These are phyloP conservation scores for Ylistrum balloti DNA, from an alignment of 1,140 invertebrate genomes.

Conservation along the genomic window DNA sequence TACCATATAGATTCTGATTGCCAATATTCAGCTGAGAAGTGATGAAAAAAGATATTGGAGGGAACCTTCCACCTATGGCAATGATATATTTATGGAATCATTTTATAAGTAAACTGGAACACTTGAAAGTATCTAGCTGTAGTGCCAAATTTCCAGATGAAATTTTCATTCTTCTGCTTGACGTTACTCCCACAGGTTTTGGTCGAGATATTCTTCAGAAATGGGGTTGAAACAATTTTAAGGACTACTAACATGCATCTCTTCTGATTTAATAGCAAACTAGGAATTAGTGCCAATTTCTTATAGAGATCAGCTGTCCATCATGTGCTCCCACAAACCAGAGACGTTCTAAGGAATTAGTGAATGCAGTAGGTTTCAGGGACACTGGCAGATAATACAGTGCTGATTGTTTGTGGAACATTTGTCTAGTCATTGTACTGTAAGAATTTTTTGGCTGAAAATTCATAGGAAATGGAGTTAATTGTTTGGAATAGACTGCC, in stretches of 20 bases:
- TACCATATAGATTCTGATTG: background rate
- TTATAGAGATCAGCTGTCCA: too few relatives aligned
- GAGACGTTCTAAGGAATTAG: too few relatives aligned
- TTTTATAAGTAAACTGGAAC: too few relatives aligned
- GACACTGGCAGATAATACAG: background rate
- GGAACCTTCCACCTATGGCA: background rate
- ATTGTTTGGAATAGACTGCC: background rate
- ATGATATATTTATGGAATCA: too few relatives aligned
- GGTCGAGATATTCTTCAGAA: background rate
- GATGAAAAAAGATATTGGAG: background rate
- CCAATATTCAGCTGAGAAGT: background rate
- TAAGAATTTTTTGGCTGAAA: conserved; percentile 4
- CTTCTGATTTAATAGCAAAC: background rate
- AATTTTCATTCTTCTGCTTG: background rate
- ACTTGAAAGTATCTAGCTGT: too few relatives aligned
- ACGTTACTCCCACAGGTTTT: background rate
- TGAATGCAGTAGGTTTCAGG: too few relatives aligned
- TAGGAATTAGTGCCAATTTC: too few relatives aligned
- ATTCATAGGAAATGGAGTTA: background rate
- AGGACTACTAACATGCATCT: background rate
- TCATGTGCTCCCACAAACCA: too few relatives aligned
- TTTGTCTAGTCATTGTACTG: background rate
- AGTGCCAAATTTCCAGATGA: background rate
- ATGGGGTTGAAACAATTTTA: background rate
- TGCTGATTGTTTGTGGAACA: background rate